These are phyloP conservation scores for Patella vulgata DNA, from an alignment of 1,140 invertebrate species.

Conservation along the genomic window DNA sequence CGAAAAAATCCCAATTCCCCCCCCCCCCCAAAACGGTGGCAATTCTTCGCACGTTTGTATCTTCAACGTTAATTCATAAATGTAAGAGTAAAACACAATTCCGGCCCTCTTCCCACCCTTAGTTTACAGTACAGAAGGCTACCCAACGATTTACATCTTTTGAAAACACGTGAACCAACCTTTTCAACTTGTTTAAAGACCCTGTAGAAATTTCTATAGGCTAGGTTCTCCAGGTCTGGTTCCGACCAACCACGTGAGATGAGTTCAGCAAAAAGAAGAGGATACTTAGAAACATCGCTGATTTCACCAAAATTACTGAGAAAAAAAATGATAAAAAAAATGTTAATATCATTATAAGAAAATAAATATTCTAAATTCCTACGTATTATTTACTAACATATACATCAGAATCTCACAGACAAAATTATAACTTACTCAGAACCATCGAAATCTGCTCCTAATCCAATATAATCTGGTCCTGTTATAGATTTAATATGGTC, in stretches of 20 bases:
- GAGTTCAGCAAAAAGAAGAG: slow-evolving; percentile 79
- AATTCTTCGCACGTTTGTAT: too few relatives aligned
- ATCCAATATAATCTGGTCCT: slow-evolving; percentile 80
- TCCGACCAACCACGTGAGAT: slow-evolving; percentile 83
- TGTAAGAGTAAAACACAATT: too few relatives aligned
- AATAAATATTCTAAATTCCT: neutral
- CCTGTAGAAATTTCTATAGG: slow-evolving; percentile 85
- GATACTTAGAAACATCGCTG: slow-evolving; percentile 91
- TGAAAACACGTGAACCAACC: too few relatives aligned
- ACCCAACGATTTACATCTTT: too few relatives aligned
- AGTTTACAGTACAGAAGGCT: too few relatives aligned
- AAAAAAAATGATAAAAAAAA: neutral
- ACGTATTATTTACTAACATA: neutral
- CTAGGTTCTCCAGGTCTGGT: slow-evolving; percentile 84
- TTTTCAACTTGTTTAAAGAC: slow-evolving; percentile 84
- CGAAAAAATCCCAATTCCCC: too few relatives aligned
- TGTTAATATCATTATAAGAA: neutral
- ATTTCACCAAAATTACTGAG: slow-evolving; percentile 71
- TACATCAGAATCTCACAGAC: too few relatives aligned
- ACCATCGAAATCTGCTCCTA: slow-evolving; percentile 52
- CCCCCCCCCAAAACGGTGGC: too few relatives aligned
- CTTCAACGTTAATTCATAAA: too few relatives aligned
- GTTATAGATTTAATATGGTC: slow-evolving; percentile 80
- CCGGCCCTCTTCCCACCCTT: too few relatives aligned
- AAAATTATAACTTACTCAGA: slow-evolving; percentile 34